phyloP scores from a whole-genome alignment of 1,140 invertebrate species.

The Orchestia grillus region DNA sequence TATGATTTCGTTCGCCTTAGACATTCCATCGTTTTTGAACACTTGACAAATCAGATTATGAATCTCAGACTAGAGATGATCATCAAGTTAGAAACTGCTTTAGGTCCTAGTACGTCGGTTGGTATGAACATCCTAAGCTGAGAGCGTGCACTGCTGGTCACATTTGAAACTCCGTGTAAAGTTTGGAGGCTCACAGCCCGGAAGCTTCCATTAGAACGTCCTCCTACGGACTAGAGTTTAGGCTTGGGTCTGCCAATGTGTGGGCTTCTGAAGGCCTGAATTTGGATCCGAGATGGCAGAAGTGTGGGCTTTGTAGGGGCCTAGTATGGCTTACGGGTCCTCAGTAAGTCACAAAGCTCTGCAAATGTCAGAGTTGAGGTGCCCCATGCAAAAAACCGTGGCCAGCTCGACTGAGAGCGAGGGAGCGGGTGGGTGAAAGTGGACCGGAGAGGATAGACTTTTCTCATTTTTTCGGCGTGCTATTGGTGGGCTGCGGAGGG shows the following conservation, averaged over 20 bases:
- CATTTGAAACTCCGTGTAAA: neutral
- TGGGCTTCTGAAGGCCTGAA: neutral
- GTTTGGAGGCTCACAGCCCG: neutral
- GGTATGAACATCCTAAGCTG: neutral
- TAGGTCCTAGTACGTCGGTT: neutral
- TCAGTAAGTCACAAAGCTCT: conserved; percentile 30
- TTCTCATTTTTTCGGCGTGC: neutral
- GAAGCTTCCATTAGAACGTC: neutral
- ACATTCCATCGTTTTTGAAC: neutral
- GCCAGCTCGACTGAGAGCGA: conserved; percentile 4
- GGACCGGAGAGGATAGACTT: neutral
- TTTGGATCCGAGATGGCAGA: neutral
- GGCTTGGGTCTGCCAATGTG: neutral
- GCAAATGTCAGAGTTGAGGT: conserved; percentile 35
- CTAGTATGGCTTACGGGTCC: conserved; percentile 9
- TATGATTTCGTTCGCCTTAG: neutral
- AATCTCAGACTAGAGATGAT: neutral
- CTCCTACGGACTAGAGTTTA: neutral
- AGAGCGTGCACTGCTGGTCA: neutral
- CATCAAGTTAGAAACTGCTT: neutral
- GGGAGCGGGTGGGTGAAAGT: conserved; percentile 23
- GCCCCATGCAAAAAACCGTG: conserved; percentile 1
- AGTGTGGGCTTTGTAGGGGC: neutral
- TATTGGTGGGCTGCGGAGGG: neutral
- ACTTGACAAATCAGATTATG: neutral